Percentiles rank a stretch among this genome's conserved stretches.
These are phyloP conservation scores for Heteromormyrus szaboi DNA, from an alignment of 2,797 vertebrate genomes.

Conservation along the genomic window DNA sequence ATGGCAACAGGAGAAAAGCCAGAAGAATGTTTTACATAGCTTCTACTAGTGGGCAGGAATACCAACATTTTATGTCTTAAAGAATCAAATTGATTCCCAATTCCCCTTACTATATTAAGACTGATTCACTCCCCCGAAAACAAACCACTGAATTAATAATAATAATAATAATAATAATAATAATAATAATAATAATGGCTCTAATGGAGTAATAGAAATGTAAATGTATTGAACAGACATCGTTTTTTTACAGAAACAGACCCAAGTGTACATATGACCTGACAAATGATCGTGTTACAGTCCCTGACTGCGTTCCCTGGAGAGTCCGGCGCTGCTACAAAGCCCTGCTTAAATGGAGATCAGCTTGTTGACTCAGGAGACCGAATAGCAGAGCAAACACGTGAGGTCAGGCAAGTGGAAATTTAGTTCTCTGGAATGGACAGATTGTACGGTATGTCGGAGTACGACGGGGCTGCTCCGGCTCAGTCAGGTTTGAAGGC, in stretches of 20 bases:
- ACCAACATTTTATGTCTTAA: background rate
- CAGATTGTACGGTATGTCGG: slow-evolving; percentile 5
- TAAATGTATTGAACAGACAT: background rate
- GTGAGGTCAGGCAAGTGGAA: slow-evolving; percentile 6
- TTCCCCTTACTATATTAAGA: background rate
- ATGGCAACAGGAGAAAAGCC: background rate
- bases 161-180: background rate
- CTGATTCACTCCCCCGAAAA: background rate
- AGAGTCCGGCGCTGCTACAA: background rate
- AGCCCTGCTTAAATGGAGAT: background rate
- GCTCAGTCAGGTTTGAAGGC: background rate
- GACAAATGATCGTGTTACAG: background rate
- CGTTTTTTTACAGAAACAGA: background rate
- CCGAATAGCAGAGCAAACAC: background rate
- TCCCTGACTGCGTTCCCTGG: background rate
- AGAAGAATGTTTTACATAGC: background rate
- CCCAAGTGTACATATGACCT: background rate
- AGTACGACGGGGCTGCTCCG: background rate
- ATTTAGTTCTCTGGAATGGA: background rate
- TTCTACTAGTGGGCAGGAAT: background rate
- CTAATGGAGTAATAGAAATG: background rate
- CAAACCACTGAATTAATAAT: background rate
- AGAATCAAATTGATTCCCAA: background rate
- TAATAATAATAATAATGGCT: background rate
- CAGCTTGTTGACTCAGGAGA: slow-evolving; percentile 8